Evolutionary conservation across 2,888 invertebrate species (phyloP).

Genomic region (Cosmopolites sordidus): DNA sequence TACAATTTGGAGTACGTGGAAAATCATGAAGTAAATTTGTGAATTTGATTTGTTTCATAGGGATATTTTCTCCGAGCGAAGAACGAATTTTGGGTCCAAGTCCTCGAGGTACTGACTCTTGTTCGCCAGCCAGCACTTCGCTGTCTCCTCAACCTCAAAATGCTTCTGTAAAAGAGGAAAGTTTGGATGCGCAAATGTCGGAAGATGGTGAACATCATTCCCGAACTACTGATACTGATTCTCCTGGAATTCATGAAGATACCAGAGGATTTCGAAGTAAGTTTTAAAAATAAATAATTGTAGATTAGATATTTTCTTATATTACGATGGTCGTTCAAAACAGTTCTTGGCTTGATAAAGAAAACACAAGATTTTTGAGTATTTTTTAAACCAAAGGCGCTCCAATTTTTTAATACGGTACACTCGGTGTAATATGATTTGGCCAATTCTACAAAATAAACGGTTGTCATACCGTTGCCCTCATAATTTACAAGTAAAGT

Average conservation of each 20-base stretch:
- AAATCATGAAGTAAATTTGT: not conserved
- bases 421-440: no score
- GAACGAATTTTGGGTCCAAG: slow-evolving; percentile 47
- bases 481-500: no score
- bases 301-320: no score
- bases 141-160: slow-evolving; percentile 49
- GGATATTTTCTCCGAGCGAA: slow-evolving; percentile 47
- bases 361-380: no score
- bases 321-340: no score
- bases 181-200: slow-evolving; percentile 56
- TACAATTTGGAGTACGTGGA: not conserved
- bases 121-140: slow-evolving; percentile 59
- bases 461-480: no score
- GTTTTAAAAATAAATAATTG: no score
- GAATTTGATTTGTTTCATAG: no score
- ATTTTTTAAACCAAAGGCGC: no score
- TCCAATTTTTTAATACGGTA: no score
- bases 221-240: slow-evolving; percentile 43
- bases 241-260: slow-evolving; percentile 47
- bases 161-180: slow-evolving; percentile 51
- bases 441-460: no score
- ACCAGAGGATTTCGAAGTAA: slow-evolving; percentile 57
- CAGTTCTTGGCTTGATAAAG: no score
- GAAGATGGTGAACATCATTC: slow-evolving; percentile 55
- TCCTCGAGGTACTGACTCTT: slow-evolving; percentile 54